Base-by-base conservation (phyloP, 2,113 vertebrate genomes). In the Amazona vittata region DNA sequence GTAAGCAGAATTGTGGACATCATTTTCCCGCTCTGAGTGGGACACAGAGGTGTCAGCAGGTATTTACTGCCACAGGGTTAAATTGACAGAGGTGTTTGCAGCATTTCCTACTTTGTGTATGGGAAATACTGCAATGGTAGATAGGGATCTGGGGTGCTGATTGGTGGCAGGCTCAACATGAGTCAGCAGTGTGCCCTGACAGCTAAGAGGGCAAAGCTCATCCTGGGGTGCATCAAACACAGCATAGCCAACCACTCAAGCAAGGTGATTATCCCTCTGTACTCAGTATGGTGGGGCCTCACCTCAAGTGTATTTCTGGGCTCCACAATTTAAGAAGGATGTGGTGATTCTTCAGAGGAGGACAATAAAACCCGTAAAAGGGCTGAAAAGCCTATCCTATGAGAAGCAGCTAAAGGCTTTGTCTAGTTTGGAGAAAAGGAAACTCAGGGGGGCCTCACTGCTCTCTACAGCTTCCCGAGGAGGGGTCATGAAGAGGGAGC, bases 171-270 rank as follows among this genome's bases (percentile, higher is more conserved):
- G n/a, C 3, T 73, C 35, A 25, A 1, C 9, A 37, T 0, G 4
- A 75, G 37, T 4, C 24, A 41, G 15, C 28, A 12, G 33, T 25
- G 28, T 41, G 28, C 5, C 20, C 47, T 24, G 33, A 15, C 12
- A 74, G 25, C 26, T 46, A 55, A 60, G 26, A 62, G 9, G 26
- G 5, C 26, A 86, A 71, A 28, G 8, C 0, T 0, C 22, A 29
- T 49, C 70, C 13, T 7, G 37, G 28, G 37, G 3, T 35, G 43
- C 49, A 20, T 35, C 49, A 46, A 80, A 22, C 24, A 63, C 35
- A 37, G 14, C 2, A 26, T 13, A n/a, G n/a, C 15, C 17, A 65
- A 31, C 5, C 0, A 0, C 9, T 35, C 14, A 44, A 46, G 17
- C n/a, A 7, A 53, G 5, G 1, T 5, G 9, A 74, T 44, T 50